Evolutionary conservation across 2,797 vertebrate genomes (phyloP).

Genomic region (Varecia variegata): DNA sequence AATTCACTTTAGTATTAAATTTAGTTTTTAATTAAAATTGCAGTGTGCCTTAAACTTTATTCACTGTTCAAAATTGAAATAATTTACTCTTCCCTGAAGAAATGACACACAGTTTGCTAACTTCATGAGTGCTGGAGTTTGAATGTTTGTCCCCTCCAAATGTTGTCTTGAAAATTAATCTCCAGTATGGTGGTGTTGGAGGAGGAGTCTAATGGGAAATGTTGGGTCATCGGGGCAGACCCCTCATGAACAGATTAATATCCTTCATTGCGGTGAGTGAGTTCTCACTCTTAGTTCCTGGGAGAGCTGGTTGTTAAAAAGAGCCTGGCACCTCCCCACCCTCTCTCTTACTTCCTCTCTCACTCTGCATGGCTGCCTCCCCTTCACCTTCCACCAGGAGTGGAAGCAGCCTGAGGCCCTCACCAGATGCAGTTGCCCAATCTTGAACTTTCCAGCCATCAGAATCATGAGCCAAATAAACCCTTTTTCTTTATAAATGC

Average conservation of each 20-base stretch:
- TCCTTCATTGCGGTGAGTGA: not conserved
- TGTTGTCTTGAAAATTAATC: not conserved
- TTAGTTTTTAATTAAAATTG: constrained; percentile 7
- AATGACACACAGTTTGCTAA: not conserved
- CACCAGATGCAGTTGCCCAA: not conserved
- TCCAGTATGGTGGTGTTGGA: not conserved
- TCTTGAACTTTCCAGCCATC: not conserved
- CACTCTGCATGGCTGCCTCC: not conserved
- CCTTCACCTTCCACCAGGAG: not conserved
- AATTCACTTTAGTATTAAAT: not conserved
- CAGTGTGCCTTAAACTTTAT: not conserved
- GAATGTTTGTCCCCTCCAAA: not conserved
- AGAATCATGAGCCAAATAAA: not conserved
- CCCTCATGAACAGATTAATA: not conserved
- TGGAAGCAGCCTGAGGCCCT: not conserved
- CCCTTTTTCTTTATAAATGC: not conserved
- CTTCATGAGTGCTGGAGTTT: not conserved
- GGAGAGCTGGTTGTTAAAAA: not conserved
- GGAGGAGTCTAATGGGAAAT: not conserved
- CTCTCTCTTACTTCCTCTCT: not conserved
- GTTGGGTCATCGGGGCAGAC: too few species aligned
- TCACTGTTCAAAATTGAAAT: not conserved
- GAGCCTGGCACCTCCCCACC: not conserved
- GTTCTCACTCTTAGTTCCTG: not conserved
- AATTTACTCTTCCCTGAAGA: not conserved